Evolutionary conservation across 2,113 vertebrate genomes (phyloP).

Genomic region (Ia io): DNA sequence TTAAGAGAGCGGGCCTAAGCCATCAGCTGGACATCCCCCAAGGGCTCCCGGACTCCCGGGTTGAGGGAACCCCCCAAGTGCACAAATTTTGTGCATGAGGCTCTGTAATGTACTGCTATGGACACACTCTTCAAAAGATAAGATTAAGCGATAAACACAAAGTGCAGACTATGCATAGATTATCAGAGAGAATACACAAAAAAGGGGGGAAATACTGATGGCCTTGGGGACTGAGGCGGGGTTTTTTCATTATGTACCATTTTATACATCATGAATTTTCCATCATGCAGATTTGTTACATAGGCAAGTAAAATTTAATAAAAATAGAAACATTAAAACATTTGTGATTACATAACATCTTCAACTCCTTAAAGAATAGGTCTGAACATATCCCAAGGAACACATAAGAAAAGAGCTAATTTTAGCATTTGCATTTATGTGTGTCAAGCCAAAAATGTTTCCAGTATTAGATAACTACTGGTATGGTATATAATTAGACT

Average conservation of each 20-base stretch:
- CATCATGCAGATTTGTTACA: neutral
- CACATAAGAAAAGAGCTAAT: conserved; percentile 11
- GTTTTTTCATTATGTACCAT: neutral
- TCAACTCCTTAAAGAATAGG: neutral
- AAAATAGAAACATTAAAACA: neutral
- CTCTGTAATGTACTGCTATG: neutral
- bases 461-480: conserved; percentile 34
- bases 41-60: no score
- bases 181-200: neutral
- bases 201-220: neutral
- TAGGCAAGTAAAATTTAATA: neutral
- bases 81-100: neutral
- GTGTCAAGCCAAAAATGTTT: conserved; percentile 42
- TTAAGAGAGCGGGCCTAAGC: no score
- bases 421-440: neutral
- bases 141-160: neutral
- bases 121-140: neutral
- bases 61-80: no score
- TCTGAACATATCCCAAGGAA: conserved; percentile 59
- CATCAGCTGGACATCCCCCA: no score
- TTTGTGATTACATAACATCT: neutral
- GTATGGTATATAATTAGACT: neutral
- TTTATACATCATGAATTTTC: neutral
- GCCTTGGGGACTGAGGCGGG: neutral
- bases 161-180: neutral